Percentiles rank a stretch among this genome's conserved stretches.
Evolutionary conservation across 2,113 vertebrate species (phyloP).

Genomic region (Ammospiza nelsoni): DNA sequence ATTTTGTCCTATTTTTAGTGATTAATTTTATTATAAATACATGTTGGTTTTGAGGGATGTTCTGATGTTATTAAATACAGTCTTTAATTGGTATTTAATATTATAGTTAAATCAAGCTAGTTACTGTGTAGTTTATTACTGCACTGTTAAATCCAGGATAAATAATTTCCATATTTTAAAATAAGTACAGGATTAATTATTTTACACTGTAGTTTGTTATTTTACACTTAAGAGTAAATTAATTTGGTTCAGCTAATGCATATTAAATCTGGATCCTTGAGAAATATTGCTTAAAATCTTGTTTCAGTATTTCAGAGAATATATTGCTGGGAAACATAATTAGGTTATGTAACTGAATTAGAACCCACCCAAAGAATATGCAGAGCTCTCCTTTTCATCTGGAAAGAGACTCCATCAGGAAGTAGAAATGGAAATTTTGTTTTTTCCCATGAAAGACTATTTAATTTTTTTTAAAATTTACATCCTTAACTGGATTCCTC

Average conservation of each 20-base stretch:
- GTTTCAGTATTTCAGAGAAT: neutral
- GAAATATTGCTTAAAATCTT: conserved; percentile 11
- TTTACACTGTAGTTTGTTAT: conserved; percentile 30
- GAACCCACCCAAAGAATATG: neutral
- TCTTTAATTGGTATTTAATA: conserved; percentile 37
- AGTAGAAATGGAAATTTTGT: neutral
- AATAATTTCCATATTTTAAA: conserved; percentile 35
- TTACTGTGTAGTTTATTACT: conserved; percentile 5
- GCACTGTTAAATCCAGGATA: conserved; percentile 8
- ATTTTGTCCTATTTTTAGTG: neutral
- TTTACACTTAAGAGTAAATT: conserved; percentile 51
- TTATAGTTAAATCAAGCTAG: neutral
- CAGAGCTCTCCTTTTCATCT: neutral
- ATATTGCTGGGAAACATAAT: conserved; percentile 22
- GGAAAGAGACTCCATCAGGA: neutral
- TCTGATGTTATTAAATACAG: neutral
- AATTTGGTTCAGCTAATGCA: conserved; percentile 37
- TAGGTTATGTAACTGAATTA: conserved; percentile 14
- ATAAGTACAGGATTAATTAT: conserved; percentile 27
- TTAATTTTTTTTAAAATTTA: neutral
- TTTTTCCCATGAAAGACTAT: neutral
- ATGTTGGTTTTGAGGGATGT: neutral
- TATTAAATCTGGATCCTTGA: conserved; percentile 30
- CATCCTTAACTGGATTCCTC: neutral
- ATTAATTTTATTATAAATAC: conserved; percentile 2